Evolutionary conservation across 1,140 invertebrate species (phyloP).

Genomic region (Zaprionus ghesquierei): DNA sequence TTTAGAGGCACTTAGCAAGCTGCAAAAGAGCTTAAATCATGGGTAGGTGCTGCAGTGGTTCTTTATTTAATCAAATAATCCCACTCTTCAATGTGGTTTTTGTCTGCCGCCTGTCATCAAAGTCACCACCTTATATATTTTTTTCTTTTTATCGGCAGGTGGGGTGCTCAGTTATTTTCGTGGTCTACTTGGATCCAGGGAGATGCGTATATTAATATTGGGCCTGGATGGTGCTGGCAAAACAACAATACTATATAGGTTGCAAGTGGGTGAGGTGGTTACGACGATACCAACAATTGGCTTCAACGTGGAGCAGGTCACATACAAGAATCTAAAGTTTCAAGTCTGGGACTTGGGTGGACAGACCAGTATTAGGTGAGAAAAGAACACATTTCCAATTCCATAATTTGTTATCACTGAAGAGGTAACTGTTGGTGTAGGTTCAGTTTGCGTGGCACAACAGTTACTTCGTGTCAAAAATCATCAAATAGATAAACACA

Average conservation of each 20-base stretch:
- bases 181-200: constrained; percentile 94
- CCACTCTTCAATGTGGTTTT: constrained; percentile 1
- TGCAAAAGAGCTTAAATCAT: constrained; percentile 57
- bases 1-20: constrained; percentile 67
- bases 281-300: constrained; percentile 98
- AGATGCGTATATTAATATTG: constrained; percentile 99
- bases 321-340: constrained; percentile 97
- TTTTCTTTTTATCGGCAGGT: constrained; percentile 85
- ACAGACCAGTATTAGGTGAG: constrained; percentile 92
- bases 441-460: background rate
- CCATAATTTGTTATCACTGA: background rate
- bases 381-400: background rate
- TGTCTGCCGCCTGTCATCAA: constrained; percentile 47
- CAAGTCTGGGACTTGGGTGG: constrained; percentile 99
- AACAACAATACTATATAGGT: constrained; percentile 98
- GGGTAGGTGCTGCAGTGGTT: constrained; percentile 45
- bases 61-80: background rate
- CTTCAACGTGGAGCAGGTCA: constrained; percentile 99
- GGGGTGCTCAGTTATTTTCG: constrained; percentile 97
- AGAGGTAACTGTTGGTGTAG: background rate
- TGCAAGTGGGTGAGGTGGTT: constrained; percentile 99
- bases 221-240: constrained; percentile 99
- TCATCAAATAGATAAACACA: background rate
- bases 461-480: background rate
- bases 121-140: constrained; percentile 47